phyloP scores from a whole-genome alignment of 2,113 vertebrate species.

The Himantopus leucocephalus region DNA sequence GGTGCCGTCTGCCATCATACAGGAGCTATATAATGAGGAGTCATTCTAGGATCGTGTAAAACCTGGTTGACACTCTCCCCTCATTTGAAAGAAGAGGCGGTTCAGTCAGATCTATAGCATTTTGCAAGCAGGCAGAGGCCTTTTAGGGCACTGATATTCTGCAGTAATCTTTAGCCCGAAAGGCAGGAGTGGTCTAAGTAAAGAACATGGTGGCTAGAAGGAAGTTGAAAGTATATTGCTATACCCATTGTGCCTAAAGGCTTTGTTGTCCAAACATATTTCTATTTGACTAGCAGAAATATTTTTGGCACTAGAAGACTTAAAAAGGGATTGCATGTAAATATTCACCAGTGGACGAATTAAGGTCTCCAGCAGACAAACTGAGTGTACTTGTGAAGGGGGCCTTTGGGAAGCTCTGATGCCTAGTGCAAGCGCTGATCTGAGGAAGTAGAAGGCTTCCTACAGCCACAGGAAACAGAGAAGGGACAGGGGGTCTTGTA shows the following conservation, averaged over 20 bases:
- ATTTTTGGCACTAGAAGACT: not conserved
- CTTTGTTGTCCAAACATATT: not conserved
- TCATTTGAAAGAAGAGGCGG: not conserved
- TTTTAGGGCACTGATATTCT: not conserved
- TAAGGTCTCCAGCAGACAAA: not conserved
- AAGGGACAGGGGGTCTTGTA: not conserved
- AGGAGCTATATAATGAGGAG: not conserved
- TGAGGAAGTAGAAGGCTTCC: not conserved
- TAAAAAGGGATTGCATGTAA: not conserved
- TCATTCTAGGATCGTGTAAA: not conserved
- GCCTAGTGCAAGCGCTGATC: not conserved
- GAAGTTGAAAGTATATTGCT: not conserved
- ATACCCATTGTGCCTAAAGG: not conserved
- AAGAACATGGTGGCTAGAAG: not conserved
- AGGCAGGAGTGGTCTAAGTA: not conserved
- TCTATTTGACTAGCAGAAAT: not conserved
- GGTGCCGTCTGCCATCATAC: not conserved
- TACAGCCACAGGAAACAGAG: not conserved
- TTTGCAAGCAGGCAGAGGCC: not conserved
- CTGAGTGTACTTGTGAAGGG: not conserved
- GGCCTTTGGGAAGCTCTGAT: not conserved
- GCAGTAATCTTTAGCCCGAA: not conserved
- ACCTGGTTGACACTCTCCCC: rapidly evolving
- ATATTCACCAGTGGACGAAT: not conserved
- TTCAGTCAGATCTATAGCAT: not conserved